Base-by-base conservation (phyloP, 2,888 invertebrate genomes). In the Chrysina gloriosa region DNA sequence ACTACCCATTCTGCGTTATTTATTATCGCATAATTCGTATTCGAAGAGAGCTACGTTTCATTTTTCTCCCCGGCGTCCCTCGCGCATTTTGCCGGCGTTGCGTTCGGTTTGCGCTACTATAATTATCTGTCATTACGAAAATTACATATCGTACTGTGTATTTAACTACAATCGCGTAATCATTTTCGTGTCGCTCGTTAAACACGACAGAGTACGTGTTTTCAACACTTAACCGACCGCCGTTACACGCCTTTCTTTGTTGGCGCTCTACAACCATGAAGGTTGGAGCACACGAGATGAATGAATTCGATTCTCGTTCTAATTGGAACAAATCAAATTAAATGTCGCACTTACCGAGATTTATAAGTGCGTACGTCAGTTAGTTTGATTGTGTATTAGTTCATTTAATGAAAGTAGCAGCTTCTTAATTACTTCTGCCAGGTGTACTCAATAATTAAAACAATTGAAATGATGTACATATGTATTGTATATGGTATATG, bases 81-180 rank as follows among this genome's bases (percentile, higher is more conserved):
- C 25, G 48, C 4, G n/a, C n/a, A n/a, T 25, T 6, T 6, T 48
- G 52, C 31, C 19, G 14, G 1, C 11, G 31, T 19, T 19, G 50
- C 50, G 52, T 52, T 9, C 9, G 16, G 42, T 61, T 42, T 39
- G 14, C 42, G 29, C 58, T 6, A 31, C 58, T 16, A 27, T 61
- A 61, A 61, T 61, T 61, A 61, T 61, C 39, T 42, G 27, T 58
- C 58, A 61, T 61, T 61, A 61, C 19, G 58, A 16, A 61, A 61
- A 61, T 61, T 42, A 42, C 42, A 25, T 42, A 42, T 19, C 11
- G 25, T 16, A 27, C 25, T 42, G 16, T 61, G 42, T 61, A 29
- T 61, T 61, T 61, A 61, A 61, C 27, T 42, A 42, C 58, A 61
- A 61, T 61, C 58, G 25, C 27, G 58, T 61, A 61, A 61, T 61